Evolutionary conservation across 2,888 invertebrate species (phyloP), one percentile per base, ranked within the genome.

Genomic region (Macaria liturata): DNA sequence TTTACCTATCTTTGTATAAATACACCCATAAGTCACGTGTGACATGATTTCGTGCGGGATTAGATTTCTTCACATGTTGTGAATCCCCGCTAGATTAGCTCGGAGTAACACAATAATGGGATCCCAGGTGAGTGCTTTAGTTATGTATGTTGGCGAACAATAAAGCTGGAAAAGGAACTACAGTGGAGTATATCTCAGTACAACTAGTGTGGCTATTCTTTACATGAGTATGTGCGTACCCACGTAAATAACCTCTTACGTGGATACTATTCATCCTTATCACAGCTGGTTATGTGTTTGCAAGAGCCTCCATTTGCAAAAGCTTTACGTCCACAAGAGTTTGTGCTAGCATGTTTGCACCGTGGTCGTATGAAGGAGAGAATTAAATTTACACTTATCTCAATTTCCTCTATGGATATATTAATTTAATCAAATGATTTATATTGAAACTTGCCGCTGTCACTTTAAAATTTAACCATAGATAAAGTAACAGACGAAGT

Each of bases 121-220:
- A 20, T 20, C 20, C 20, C 20, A 20, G 20, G 20, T 20, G 20
- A 20, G 20, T 20, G 20, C 2, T 20, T 20, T 20, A 20, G 20
- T 20, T 20, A 20, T 20, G 20, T 20, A 20, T 20, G 20, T 20
- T 20, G 20, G 20, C 20, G 20, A 20, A 20, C 20, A 20, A 20
- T 20, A 2, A 20, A 20, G 20, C 20, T 20, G 20, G 2, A 59
- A 39, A 37, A 32, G 54, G 32, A 39, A 53, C 43, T 50, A 44
- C 50, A 37, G 34, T 44, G 43, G 9, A 43, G 49, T 30, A 32
- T 32, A 32, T 51, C 45, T 51, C 43, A 61, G 55, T 61, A 71
- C 69, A 74, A 73, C 67, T 71, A 69, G 70, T 72, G 64, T 76
- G 64, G 64, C 64, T 61, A 69, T 71, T 74, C 58, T 64, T 70